Evolutionary conservation across 2,797 vertebrate genomes (phyloP), one percentile per base, ranked within the genome.

Genomic region (Catostomus latipinnis): DNA sequence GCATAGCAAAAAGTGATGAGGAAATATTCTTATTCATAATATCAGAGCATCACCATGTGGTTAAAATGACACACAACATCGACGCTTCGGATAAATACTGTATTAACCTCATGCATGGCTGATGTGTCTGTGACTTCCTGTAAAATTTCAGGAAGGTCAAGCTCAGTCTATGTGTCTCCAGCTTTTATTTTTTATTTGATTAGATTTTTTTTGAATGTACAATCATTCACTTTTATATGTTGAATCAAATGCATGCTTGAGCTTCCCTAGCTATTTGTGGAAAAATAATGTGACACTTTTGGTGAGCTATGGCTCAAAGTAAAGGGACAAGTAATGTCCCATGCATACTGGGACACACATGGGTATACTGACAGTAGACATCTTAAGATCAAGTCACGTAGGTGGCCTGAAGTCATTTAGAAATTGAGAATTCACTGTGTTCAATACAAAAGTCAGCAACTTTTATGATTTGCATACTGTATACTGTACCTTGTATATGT

Each of bases 11-110:
- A 34, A 34, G 34, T 34, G 2, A 34, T 34, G 34, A 34, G 34
- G 34, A 34, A 34, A 34, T 34, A 34, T 3, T 34, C 34, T 46
- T 10, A 54, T 8, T 56, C 50, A 74, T 14, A 34, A 75, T 22
- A 62, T 22, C 34, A 69, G 54, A 76, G 84, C 81, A 60, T 22
- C 81, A 70, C 82, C 82, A 45, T 69, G 84, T 78, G 84, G 82
- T 49, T 34, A 65, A 73, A 60, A 7, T 61, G 8, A 67, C 53
- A 68, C 14, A 77, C 4, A 22, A 50, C 62, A 13, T 22, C 45
- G 50, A 6, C 34, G 2, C 46, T 12, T 2, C 22, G 13, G 18
- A 34, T 34, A 34, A 34, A 34, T 34, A 63, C 5, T 5, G 6
- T 43, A 12, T 34, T 45, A 12, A 13, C 11, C 14, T 69, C 6